These are phyloP conservation scores for Sarcophaga carnaria DNA, from an alignment of 2,888 invertebrate genomes.

Conservation along the genomic window DNA sequence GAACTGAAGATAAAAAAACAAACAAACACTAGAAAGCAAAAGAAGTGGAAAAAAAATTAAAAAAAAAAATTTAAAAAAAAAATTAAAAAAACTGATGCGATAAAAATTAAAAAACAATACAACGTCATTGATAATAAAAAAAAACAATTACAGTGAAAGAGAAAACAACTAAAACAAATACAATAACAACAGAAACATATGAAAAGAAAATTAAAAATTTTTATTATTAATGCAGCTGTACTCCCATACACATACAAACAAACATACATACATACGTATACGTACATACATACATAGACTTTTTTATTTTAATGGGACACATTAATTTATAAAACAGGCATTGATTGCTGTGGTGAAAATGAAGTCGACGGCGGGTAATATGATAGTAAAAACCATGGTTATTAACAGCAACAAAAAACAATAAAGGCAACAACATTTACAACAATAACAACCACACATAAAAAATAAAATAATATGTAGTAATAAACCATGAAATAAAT, in stretches of 20 bases:
- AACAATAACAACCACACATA: background rate
- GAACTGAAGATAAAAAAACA: slow-evolving; percentile 23
- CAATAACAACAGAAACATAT: background rate
- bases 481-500: slow-evolving; percentile 26
- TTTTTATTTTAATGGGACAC: slow-evolving; percentile 22
- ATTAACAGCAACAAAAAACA: background rate
- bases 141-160: background rate
- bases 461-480: too few species aligned
- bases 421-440: slow-evolving; percentile 3
- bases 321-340: slow-evolving; percentile 23
- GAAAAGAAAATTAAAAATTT: slow-evolving; percentile 4
- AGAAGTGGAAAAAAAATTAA: background rate
- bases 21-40: background rate
- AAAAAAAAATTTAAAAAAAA: background rate
- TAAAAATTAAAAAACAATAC: background rate
- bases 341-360: slow-evolving; percentile 39
- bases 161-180: background rate
- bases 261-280: too few species aligned
- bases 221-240: slow-evolving; percentile 38
- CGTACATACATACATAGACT: background rate
- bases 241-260: too few species aligned
- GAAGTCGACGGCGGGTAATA: slow-evolving; percentile 4
- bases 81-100: background rate
- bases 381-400: slow-evolving; percentile 9
- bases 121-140: slow-evolving; percentile 43